Percentiles rank a stretch among this genome's conserved stretches.
Evolutionary conservation across 2,797 vertebrate species (phyloP).

Genomic region (Smutsia gigantea): DNA sequence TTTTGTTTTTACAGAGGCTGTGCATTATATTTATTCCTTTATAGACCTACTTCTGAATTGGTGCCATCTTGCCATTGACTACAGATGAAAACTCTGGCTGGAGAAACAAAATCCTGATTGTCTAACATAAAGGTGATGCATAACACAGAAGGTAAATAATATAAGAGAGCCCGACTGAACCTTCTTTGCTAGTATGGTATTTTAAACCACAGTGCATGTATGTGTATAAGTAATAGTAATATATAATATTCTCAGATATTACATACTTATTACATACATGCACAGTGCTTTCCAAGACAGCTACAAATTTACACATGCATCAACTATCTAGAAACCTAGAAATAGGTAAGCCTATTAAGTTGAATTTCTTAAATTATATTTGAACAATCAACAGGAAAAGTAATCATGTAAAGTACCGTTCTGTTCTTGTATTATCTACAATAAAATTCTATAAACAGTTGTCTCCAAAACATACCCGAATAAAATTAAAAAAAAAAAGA

Average conservation of each 20-base stretch:
- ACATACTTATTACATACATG: conserved; percentile 86
- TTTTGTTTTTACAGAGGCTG: conserved; percentile 64
- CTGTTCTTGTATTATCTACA: conserved; percentile 96
- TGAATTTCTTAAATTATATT: conserved; percentile 97
- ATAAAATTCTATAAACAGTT: conserved; percentile 94
- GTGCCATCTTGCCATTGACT: conserved; percentile 74
- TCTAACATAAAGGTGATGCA: conserved; percentile 84
- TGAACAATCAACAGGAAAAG: conserved; percentile 96
- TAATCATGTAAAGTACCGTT: conserved; percentile 97
- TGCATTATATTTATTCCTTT: conserved; percentile 71
- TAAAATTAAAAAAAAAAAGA: conserved; percentile 89
- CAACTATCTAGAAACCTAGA: conserved; percentile 95
- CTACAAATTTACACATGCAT: conserved; percentile 89
- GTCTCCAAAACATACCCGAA: conserved; percentile 86
- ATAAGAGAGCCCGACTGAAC: conserved; percentile 78
- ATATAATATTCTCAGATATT: conserved; percentile 91
- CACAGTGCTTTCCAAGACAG: conserved; percentile 86
- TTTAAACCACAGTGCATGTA: conserved; percentile 85
- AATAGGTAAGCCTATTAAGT: conserved; percentile 91
- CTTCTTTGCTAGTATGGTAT: conserved; percentile 84
- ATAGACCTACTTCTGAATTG: conserved; percentile 77
- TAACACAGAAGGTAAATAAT: conserved; percentile 82
- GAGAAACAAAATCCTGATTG: conserved; percentile 84
- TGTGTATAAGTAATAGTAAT: conserved; percentile 81
- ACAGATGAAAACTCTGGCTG: conserved; percentile 81